A percentile compares a stretch with the other conserved stretches of the same genome.
Evolutionary conservation across 2,797 vertebrate genomes (phyloP).

Genomic region (Bovichtus variegatus): DNA sequence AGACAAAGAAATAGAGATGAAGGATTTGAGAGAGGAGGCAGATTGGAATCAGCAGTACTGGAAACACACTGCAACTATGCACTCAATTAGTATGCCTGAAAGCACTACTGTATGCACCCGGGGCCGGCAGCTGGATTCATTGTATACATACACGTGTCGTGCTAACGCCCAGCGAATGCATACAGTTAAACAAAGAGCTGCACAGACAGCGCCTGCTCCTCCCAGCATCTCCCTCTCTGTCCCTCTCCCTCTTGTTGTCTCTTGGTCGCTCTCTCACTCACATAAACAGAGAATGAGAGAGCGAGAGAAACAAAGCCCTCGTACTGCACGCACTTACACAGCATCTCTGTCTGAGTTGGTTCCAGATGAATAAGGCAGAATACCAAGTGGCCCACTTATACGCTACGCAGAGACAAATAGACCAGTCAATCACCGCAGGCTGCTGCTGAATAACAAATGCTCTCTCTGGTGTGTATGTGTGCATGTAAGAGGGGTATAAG

Average conservation of each 20-base stretch:
- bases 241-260: constrained; percentile 38
- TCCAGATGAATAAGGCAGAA: constrained; percentile 82
- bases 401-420: constrained; percentile 79
- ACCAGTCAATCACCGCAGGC: constrained; percentile 82
- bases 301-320: constrained; percentile 64
- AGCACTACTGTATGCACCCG: constrained; percentile 27
- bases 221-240: constrained; percentile 10
- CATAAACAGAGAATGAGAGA: constrained; percentile 40
- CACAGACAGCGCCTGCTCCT: constrained; percentile 31
- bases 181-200: constrained; percentile 49
- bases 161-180: constrained; percentile 38
- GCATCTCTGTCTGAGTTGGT: constrained; percentile 74
- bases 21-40: constrained; percentile 19
- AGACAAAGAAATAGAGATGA: constrained; percentile 21
- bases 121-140: constrained; percentile 68
- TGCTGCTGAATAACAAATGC: constrained; percentile 77
- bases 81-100: constrained; percentile 77
- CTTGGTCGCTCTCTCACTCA: constrained; percentile 32
- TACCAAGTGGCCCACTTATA: constrained; percentile 84
- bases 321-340: constrained; percentile 66
- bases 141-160: constrained; percentile 55
- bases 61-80: constrained; percentile 44
- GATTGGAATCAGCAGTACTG: constrained; percentile 63
- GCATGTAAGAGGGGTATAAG: constrained; percentile 7
- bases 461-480: constrained; percentile 44